Conservation (phyloP, 2,113 vertebrate genomes). For the Megaleporinus macrocephalus region DNA sequence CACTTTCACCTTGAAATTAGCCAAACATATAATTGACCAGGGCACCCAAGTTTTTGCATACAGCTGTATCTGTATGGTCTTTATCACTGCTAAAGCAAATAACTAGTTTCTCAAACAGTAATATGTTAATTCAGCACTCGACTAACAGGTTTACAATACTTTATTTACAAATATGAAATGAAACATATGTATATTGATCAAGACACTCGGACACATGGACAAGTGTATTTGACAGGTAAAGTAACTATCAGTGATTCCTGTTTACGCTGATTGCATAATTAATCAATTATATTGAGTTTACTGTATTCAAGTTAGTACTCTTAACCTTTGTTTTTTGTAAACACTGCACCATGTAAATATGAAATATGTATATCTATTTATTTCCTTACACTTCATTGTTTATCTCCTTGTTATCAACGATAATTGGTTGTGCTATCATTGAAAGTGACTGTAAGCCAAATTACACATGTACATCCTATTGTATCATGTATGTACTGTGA, state of each 20-base stretch:
- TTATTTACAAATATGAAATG: not conserved
- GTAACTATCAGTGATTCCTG: not conserved
- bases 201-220: not conserved
- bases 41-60: too few relatives aligned
- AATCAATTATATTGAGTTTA: not conserved
- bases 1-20: too few relatives aligned
- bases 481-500: constrained; percentile 5
- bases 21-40: too few relatives aligned
- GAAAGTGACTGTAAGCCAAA: not conserved
- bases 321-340: not conserved
- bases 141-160: not conserved
- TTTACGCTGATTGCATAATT: not conserved
- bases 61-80: constrained; percentile 15
- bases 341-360: constrained; percentile 44
- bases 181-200: not conserved
- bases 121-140: not conserved
- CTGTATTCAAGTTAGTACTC: not conserved
- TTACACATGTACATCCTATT: not conserved
- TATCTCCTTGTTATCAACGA: not conserved
- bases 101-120: not conserved
- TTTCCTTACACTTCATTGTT: constrained; percentile 3
- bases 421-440: not conserved
- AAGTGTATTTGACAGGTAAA: not conserved
- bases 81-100: not conserved
- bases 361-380: constrained; percentile 33